Percentiles rank a stretch among this genome's conserved stretches.
Evolutionary conservation across 2,113 vertebrate species (phyloP).

Genomic region (Elanus axillaris): DNA sequence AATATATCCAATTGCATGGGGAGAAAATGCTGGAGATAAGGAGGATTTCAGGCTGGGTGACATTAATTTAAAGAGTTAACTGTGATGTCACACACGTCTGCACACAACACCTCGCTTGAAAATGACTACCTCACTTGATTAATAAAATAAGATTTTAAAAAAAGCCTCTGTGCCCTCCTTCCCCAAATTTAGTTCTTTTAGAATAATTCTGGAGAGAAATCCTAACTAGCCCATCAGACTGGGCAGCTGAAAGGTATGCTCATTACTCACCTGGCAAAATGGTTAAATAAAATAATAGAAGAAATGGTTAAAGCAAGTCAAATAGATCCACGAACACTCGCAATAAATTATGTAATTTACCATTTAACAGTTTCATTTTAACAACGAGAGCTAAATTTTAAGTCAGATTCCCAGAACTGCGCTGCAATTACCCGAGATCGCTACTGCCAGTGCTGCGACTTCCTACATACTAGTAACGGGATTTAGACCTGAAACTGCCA

Average conservation of each 20-base stretch:
- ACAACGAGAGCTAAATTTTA: neutral
- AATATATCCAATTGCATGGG: neutral
- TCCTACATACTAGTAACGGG: neutral
- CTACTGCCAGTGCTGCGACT: neutral
- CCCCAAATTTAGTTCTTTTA: neutral
- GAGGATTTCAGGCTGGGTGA: neutral
- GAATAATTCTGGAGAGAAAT: neutral
- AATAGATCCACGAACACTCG: conserved; percentile 17
- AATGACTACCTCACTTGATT: neutral
- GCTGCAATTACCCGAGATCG: neutral
- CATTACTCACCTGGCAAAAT: neutral
- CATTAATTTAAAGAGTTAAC: neutral
- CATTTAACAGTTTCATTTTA: conserved; percentile 7
- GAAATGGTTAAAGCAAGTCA: conserved; percentile 15
- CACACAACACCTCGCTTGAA: neutral
- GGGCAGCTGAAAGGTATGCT: neutral
- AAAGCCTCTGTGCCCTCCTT: neutral
- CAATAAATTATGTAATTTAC: conserved; percentile 14
- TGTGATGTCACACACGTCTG: neutral
- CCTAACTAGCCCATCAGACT: neutral
- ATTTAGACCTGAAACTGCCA: neutral
- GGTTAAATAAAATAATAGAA: conserved; percentile 39
- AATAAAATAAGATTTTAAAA: neutral
- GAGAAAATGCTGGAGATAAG: neutral
- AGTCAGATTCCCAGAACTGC: conserved; percentile 29